These are phyloP conservation scores for Artibeus jamaicensis DNA, from an alignment of 2,797 vertebrate species.

Conservation along the genomic window DNA sequence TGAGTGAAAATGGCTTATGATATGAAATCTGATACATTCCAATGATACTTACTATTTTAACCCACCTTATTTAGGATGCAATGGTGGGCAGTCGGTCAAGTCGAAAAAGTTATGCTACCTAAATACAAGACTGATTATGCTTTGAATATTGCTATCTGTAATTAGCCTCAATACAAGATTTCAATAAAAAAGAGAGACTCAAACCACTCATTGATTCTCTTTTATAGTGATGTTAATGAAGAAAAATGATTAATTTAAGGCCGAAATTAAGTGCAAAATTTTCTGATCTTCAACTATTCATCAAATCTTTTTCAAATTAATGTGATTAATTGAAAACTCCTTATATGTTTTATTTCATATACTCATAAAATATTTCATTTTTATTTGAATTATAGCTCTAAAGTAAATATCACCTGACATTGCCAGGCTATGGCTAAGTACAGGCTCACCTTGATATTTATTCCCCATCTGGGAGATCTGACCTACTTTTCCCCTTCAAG, in stretches of 20 bases:
- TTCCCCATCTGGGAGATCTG: not conserved
- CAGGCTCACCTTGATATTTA: not conserved
- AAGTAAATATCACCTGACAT: constrained; percentile 27
- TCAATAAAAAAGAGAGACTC: not conserved
- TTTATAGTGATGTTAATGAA: constrained; percentile 46
- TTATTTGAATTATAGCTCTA: not conserved
- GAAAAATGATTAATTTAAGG: not conserved
- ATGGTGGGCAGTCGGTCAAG: not conserved
- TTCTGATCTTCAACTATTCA: constrained; percentile 29
- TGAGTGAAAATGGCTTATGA: not conserved
- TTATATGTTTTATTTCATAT: constrained; percentile 41
- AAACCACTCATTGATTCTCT: constrained; percentile 38
- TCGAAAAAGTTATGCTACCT: constrained; percentile 26
- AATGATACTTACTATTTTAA: constrained; percentile 10
- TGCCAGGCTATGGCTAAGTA: not conserved
- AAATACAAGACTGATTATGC: not conserved
- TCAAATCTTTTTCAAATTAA: constrained; percentile 31
- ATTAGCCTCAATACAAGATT: constrained; percentile 7
- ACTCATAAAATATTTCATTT: not conserved
- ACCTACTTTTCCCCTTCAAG: not conserved
- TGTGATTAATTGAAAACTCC: constrained; percentile 33
- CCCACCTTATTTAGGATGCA: not conserved
- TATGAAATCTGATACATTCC: not conserved
- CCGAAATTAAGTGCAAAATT: constrained; percentile 36
- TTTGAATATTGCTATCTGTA: constrained; percentile 27